Percentiles rank a stretch among this genome's conserved stretches.
Conservation (phyloP, 2,888 invertebrate species). For the Ectobius pallidus region DNA sequence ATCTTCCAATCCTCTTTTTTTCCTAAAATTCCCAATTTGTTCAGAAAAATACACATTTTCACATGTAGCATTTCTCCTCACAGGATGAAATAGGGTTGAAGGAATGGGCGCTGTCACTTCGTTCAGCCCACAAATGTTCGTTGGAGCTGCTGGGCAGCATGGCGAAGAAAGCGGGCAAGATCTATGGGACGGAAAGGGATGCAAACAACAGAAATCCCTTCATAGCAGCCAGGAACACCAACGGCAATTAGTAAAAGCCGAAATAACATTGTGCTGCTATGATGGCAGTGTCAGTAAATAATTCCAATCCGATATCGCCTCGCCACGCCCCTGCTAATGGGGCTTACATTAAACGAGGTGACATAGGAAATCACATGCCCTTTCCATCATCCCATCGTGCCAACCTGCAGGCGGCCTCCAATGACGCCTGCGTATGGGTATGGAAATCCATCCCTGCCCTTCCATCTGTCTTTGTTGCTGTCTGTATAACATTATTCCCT, state of each 20-base stretch:
- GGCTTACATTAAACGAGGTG: constrained; percentile 3
- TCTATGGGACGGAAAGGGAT: constrained; percentile 86
- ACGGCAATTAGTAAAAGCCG: constrained; percentile 55
- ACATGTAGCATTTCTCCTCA: no score
- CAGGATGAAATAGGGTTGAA: constrained; percentile 98
- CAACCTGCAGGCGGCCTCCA: constrained; percentile 5
- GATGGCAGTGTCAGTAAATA: constrained; percentile 15
- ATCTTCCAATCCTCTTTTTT: no score
- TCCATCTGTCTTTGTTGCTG: constrained; percentile 22
- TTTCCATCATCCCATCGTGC: constrained; percentile 6
- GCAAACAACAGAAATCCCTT: constrained; percentile 56
- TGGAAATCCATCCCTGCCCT: background rate
- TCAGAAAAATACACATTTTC: no score
- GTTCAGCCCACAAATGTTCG: constrained; percentile 94
- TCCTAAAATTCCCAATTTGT: no score
- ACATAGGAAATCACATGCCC: constrained; percentile 7
- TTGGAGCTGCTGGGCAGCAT: constrained; percentile 95
- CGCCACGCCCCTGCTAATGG: background rate
- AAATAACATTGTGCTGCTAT: constrained; percentile 2
- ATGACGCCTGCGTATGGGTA: background rate
- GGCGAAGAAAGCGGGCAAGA: constrained; percentile 98
- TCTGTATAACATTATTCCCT: background rate
- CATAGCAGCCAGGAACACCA: constrained; percentile 61
- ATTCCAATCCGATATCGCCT: constrained; percentile 18
- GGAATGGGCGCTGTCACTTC: constrained; percentile 96